Evolutionary conservation across 2,888 invertebrate species (phyloP).

Genomic region (Drosophila monieri): DNA sequence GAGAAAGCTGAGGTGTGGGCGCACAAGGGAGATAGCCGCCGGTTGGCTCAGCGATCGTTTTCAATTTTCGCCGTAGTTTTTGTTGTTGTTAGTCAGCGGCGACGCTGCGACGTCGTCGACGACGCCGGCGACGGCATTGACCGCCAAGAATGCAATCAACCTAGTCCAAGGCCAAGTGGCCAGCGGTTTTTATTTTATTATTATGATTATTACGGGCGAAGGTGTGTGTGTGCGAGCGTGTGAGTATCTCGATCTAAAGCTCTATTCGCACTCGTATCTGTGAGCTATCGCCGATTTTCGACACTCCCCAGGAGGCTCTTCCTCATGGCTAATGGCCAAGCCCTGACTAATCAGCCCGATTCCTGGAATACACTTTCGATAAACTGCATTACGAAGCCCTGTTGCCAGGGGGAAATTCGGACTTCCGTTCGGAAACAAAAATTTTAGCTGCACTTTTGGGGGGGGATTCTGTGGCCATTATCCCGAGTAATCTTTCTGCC

Average conservation of each 20-base stretch:
- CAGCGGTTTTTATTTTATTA: slow-evolving; percentile 62
- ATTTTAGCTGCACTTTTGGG: neutral
- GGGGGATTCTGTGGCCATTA: neutral
- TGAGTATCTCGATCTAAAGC: slow-evolving; percentile 4
- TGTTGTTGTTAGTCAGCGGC: slow-evolving; percentile 59
- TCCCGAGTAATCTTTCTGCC: neutral
- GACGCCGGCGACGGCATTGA: slow-evolving; percentile 76
- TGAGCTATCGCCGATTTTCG: slow-evolving; percentile 11
- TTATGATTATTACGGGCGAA: slow-evolving; percentile 44
- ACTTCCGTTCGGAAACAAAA: neutral
- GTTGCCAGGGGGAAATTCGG: slow-evolving; percentile 25
- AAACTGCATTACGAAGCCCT: neutral
- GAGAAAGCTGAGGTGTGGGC: slow-evolving; percentile 27
- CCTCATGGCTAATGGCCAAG: slow-evolving; percentile 48
- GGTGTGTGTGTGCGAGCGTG: slow-evolving; percentile 31
- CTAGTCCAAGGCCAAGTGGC: slow-evolving; percentile 82
- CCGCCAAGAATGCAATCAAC: slow-evolving; percentile 83
- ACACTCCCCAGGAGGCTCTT: slow-evolving; percentile 9
- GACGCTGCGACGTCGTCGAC: slow-evolving; percentile 9
- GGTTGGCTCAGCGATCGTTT: slow-evolving; percentile 58
- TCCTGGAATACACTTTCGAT: slow-evolving; percentile 19
- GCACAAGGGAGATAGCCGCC: slow-evolving; percentile 9
- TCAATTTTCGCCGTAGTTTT: slow-evolving; percentile 53
- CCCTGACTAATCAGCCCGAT: neutral
- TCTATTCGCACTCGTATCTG: slow-evolving; percentile 8